Evolutionary conservation across 1,140 invertebrate species (phyloP), one percentile per base, ranked within the genome.

Genomic region (Rhopalosiphum padi): DNA sequence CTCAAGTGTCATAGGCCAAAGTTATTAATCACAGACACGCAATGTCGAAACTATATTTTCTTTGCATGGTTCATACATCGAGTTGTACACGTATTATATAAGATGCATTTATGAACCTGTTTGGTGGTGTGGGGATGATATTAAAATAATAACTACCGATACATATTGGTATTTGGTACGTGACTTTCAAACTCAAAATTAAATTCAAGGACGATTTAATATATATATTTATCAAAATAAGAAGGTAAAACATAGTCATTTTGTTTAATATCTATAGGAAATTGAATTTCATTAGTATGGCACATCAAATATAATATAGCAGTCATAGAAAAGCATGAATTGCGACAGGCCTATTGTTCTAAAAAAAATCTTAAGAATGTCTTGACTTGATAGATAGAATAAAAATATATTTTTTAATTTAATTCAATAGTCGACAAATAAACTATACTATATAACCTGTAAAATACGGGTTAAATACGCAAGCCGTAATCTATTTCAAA

Each of bases 161-260:
- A 92, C 46, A 92, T 92, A 51, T 92, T n/a, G 90, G 77, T 92
- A 83, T 77, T 92, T n/a, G 60, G 48, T 92, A 83, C 90, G 90
- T 92, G 90, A 92, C 90, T 92, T 92, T 92, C 60, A 51, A 83
- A 92, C 90, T 92, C 35, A 46, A 83, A 77, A 92, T 92, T 51
- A 83, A 83, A 83, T 55, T 51, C 43, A 55, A 92, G 90, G 90
- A 82, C 90, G 68, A 25, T 68, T 89, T 15, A 55, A 37, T 51
- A 53, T 22, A n/a, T 87, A 87, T n/a, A 48, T 21, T 77, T n/a
- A 88, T 86, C 25, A 86, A 86, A 86, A 46, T 87, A 87, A n/a
- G 30, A 48, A 48, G 23, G 25, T 25, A 48, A 87, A 48, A 87
- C 86, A 87, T 48, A 53, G 87, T 89, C 48, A 55, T 89, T 89